Base-by-base conservation (phyloP, 2,113 vertebrate species). In the Pseudorectes ferrugineus region DNA sequence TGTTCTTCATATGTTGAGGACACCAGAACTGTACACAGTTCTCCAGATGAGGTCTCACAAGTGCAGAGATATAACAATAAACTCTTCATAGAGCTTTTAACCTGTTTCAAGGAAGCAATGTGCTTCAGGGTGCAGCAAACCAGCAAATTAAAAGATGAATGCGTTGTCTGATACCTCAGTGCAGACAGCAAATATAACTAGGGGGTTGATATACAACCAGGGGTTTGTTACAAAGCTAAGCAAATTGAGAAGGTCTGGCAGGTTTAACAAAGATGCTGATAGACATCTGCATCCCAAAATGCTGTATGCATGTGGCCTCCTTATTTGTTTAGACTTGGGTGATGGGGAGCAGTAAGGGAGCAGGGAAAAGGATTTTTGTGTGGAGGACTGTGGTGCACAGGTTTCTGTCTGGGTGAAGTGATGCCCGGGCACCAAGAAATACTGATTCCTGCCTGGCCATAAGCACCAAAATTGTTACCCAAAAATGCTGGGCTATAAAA, bases 121-220 rank as follows among this genome's bases (percentile, higher is more conserved):
- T 46, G 19, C 18, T 51, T 12, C 21, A 11, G 49, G 31, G 24
- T 68, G 49, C 8, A 16, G 48, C 48, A 75, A 72, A 21, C 6
- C 1, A 9, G 11, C 11, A 46, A 52, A 11, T 40, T 25, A 67
- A 36, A 84, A 43, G 43, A 35, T 5, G 11, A 35, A 18, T 0
- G 0, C 2, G n/a, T 75, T 46, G 40, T 42, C 23, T 35, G 40
- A 54, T 45, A n/a, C 5, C 14, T 82, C 1, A 0, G 2, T 38
- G n/a, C n/a, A 70, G 57, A 18, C 12, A 63, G 48, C 38, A 71
- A 31, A 26, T 20, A 6, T 42, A 25, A 38, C n/a, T 4, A 6
- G 59, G 7, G 11, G 14, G 4, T n/a, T 77, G 35, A 43, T 58
- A 5, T 0, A 20, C 35, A 48, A 0, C 12, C 3, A 16, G 36